Base-by-base conservation (phyloP, 2,113 vertebrate genomes). In the Protomyctophum bolini region DNA sequence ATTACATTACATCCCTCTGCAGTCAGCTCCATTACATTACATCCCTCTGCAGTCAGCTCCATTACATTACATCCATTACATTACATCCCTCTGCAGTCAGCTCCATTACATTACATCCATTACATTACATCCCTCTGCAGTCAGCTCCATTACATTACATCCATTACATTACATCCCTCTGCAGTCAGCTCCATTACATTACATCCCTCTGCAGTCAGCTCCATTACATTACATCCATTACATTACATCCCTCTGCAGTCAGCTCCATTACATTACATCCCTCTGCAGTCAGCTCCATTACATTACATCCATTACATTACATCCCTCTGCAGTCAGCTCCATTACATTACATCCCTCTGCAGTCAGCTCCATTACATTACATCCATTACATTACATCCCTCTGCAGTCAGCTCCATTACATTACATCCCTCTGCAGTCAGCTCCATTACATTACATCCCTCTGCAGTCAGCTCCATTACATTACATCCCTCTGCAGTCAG, bases 321-420 rank as follows among this genome's bases (percentile, higher is more conserved):
- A 28, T 41, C 50, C 50, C 10, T 28, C 58, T 33, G 64, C 84
- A 98, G 96, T 95, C 10, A 96, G 95, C 6, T 95, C 96, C 67
- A n/a, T n/a, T n/a, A n/a, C n/a, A n/a, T n/a, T n/a, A 21, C 21
- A 28, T 41, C 50, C 50, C 10, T 28, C 58, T 33, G 64, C 84
- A 98, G 96, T 95, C 10, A 96, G 95, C 6, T 95, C 96, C 67
- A n/a, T n/a, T n/a, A n/a, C n/a, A n/a, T n/a, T n/a, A n/a, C n/a
- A n/a, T n/a, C n/a, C n/a, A n/a, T n/a, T n/a, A n/a, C n/a, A n/a
- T n/a, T n/a, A 21, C 21, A 28, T 41, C 50, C 50, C 10, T 28
- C 58, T 33, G 64, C 84, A 98, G 96, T 95, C 10, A 96, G 95
- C 6, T 95, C 96, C 67, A n/a, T n/a, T n/a, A n/a, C n/a, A n/a